phyloP scores from a whole-genome alignment of 2,113 vertebrate species.

The Tetrao urogallus region DNA sequence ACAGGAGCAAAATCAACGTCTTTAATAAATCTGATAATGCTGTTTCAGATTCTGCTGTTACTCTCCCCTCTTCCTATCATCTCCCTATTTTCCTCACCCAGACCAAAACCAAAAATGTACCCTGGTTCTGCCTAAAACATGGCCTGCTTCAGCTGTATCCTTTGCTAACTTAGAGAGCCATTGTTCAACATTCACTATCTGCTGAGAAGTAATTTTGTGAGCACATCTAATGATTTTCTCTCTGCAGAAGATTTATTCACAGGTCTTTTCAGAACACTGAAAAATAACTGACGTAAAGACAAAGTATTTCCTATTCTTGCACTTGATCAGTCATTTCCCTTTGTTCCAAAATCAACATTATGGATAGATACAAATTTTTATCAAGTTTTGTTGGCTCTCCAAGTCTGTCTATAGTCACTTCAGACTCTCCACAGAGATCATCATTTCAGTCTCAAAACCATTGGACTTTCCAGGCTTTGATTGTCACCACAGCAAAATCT shows the following conservation, averaged over 20 bases:
- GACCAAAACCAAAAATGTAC: background rate
- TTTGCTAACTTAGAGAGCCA: background rate
- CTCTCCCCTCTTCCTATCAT: background rate
- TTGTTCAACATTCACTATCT: background rate
- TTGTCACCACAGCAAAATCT: background rate
- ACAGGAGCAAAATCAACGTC: background rate
- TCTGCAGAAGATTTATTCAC: background rate
- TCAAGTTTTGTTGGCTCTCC: constrained; percentile 6
- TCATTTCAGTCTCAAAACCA: background rate
- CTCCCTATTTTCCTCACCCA: background rate
- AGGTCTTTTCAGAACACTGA: background rate
- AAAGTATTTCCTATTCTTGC: background rate
- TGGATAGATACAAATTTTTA: constrained; percentile 7
- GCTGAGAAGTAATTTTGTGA: background rate
- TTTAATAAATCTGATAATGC: background rate
- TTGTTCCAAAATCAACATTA: constrained; percentile 13
- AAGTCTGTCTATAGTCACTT: constrained; percentile 22
- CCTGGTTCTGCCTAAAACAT: background rate
- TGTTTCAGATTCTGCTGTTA: background rate
- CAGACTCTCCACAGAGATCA: background rate
- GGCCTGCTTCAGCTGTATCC: background rate
- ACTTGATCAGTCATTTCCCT: constrained; percentile 21
- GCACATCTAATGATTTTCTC: background rate
- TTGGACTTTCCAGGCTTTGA: background rate
- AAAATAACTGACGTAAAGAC: background rate